Percentiles rank a stretch among this genome's conserved stretches.
Evolutionary conservation across 2,113 vertebrate genomes (phyloP).

Genomic region (Beaufortia kweichowensis): DNA sequence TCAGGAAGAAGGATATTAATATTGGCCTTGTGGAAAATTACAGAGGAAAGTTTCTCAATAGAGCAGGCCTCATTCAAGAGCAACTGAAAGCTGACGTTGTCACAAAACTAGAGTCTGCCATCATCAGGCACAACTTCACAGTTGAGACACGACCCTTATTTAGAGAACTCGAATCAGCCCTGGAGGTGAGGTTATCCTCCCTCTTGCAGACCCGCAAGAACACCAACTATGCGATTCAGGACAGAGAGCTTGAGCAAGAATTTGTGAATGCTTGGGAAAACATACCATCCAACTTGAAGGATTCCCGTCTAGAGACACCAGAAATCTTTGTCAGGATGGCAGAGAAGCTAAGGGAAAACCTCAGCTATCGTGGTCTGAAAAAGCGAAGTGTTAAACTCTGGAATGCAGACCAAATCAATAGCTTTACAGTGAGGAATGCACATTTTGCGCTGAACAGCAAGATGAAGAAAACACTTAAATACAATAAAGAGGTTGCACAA

Average conservation of each 20-base stretch:
- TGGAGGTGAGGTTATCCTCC: conserved; percentile 61
- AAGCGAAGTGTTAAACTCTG: conserved; percentile 63
- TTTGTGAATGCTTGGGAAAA: conserved; percentile 71
- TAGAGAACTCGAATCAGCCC: conserved; percentile 53
- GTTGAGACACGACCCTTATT: conserved; percentile 64
- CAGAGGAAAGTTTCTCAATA: conserved; percentile 60
- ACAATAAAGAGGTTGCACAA: conserved; percentile 63
- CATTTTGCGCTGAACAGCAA: conserved; percentile 69
- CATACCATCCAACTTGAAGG: conserved; percentile 61
- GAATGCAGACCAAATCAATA: conserved; percentile 28
- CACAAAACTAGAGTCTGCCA: conserved; percentile 55
- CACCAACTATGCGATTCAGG: conserved; percentile 54
- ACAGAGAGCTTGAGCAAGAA: conserved; percentile 63
- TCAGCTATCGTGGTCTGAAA: conserved; percentile 61
- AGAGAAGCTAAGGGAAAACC: conserved; percentile 63
- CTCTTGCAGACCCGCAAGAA: conserved; percentile 62
- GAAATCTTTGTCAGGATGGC: conserved; percentile 63
- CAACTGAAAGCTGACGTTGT: conserved; percentile 51
- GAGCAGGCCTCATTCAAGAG: conserved; percentile 58
- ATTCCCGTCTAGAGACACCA: conserved; percentile 58
- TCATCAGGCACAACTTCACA: conserved; percentile 58
- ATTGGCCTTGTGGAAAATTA: conserved; percentile 59
- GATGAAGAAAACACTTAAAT: conserved; percentile 64
- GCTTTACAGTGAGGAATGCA: conserved; percentile 62
- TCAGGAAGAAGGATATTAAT: conserved; percentile 59